Conservation (phyloP, 2,113 vertebrate species). For the Nanorana parkeri region DNA sequence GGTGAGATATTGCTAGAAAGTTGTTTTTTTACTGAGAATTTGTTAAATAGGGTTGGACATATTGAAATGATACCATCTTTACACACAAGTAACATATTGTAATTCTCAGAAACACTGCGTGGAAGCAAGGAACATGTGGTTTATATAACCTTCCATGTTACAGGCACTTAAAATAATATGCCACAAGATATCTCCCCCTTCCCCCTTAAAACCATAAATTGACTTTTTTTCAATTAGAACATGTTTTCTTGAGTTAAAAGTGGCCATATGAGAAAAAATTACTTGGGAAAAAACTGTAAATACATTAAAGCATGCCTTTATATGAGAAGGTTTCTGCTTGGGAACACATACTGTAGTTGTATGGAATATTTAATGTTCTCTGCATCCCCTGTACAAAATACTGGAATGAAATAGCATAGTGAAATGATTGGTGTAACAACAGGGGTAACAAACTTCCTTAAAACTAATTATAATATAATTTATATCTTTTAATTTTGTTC, state of each 20-base stretch:
- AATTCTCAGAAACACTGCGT: constrained; percentile 1
- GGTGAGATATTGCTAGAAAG: too few species aligned
- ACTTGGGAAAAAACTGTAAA: neutral
- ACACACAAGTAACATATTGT: neutral
- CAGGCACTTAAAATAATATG: neutral
- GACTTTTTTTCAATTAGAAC: neutral
- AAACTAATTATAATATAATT: too few species aligned
- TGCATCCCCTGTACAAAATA: neutral
- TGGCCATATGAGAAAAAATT: neutral
- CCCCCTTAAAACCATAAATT: neutral
- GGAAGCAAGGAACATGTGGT: neutral
- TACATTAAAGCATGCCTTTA: neutral
- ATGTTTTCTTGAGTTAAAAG: neutral
- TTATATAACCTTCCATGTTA: neutral
- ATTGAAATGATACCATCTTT: neutral
- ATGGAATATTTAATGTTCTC: neutral
- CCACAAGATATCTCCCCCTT: neutral
- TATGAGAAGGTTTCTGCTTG: neutral
- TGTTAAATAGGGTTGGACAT: too few species aligned
- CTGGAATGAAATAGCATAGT: neutral
- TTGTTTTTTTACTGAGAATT: too few species aligned
- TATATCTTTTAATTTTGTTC: too few species aligned
- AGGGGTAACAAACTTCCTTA: too few species aligned
- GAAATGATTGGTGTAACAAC: too few species aligned
- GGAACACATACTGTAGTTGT: too few species aligned